Evolutionary conservation across 2,113 vertebrate species (phyloP).

Genomic region (Harpagus bidentatus): DNA sequence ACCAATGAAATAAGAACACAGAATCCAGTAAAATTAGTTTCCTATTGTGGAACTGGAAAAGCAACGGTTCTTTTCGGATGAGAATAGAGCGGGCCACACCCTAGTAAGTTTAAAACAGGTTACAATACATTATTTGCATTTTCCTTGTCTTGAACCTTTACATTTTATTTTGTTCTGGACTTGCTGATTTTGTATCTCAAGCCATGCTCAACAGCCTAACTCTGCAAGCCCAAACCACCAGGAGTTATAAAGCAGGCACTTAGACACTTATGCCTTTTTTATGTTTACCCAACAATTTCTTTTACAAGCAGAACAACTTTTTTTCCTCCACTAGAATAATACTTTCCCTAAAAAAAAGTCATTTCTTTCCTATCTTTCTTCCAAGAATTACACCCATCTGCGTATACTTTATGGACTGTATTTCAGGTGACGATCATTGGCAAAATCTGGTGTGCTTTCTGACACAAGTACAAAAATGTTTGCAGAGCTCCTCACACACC

Average conservation of each 20-base stretch:
- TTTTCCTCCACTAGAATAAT: not conserved
- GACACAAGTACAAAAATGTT: not conserved
- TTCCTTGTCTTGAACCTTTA: not conserved
- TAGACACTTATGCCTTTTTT: not conserved
- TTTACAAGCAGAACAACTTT: not conserved
- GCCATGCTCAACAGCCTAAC: not conserved
- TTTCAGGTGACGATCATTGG: not conserved
- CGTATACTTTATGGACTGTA: not conserved
- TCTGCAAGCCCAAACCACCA: not conserved
- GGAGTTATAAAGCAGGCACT: not conserved
- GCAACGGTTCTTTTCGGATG: not conserved
- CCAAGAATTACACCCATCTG: not conserved
- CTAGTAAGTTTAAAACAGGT: not conserved
- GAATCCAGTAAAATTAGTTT: not conserved
- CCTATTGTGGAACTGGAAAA: not conserved
- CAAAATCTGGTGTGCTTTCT: not conserved
- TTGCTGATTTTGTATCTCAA: not conserved
- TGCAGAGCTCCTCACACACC: not conserved
- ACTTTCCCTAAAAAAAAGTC: not conserved
- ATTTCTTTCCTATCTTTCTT: not conserved
- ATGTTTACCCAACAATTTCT: not conserved
- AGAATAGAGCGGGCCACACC: fast-evolving
- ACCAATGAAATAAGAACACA: not conserved
- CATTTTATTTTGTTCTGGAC: not conserved
- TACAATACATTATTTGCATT: not conserved